Base-by-base conservation (phyloP, 2,888 invertebrate species). In the Pseudolycoriella hygida region DNA sequence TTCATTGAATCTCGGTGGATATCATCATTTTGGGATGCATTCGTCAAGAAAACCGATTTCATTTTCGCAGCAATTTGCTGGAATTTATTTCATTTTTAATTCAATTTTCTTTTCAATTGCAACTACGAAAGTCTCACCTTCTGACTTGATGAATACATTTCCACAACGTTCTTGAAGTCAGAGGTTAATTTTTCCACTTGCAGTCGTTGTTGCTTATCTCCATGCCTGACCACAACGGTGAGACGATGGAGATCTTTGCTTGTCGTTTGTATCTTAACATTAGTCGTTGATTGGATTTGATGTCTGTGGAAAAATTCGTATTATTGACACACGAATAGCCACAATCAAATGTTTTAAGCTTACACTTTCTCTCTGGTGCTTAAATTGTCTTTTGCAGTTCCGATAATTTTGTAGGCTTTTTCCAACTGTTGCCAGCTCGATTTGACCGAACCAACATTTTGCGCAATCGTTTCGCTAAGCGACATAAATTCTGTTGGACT, bases 141-240 rank as follows among this genome's bases (percentile, higher is more conserved):
- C 62, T 92, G 92, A 55, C 84, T 72, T 17, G 72, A 65, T 41
- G 83, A 77, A 60, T 87, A 89, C 58, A 77, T 76, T 50, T 77
- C 76, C 15, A 89, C 70, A 2, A 86, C 77, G 51, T 82, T 83
- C 51, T 76, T 75, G 60, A 90, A 92, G 55, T 85, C 84, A 53
- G 78, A 80, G 11, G 82, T 84, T 12, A 92, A 71, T 55, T 86
- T 76, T 54, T 87, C 87, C 45, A 86, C 75, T 62, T 89, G 87
- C 50, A 92, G 66, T 57, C 81, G 84, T 60, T 85, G 83, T 47
- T 81, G 78, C 53, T 82, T 82, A 59, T 84, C 80, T 0, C 80
- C 80, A 50, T 75, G 72, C 12, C 78, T 69, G 44, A 80, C 79
- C 18, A 83, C 70, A 8, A 73, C 72, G 32, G 78, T 80, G 18